Base-by-base conservation (phyloP, 2,797 vertebrate genomes). In the Hydrocynus forskahlii region DNA sequence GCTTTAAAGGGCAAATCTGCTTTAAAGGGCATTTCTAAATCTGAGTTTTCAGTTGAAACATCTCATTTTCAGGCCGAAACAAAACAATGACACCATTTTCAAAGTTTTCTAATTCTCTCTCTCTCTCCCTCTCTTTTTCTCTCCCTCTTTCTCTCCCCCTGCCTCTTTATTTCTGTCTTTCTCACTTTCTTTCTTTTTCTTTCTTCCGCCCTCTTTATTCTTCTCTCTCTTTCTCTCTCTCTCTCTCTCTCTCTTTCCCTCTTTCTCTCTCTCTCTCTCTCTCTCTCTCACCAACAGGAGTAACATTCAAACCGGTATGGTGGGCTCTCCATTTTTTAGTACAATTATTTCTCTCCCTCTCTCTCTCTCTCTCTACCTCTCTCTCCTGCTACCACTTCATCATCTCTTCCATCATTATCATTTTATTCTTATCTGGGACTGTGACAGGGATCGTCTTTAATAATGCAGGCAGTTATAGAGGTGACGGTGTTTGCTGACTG, bases 391-490 rank as follows among this genome's bases (percentile, higher is more conserved):
- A 87, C 86, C 81, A 84, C 82, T 87, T 87, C 72, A 81, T 88
- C 86, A 81, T 88, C 86, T 76, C 82, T 86, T 64, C 78, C 81
- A 87, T 83, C 80, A 81, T 81, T 88, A 87, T 83, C 69, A 82
- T 79, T 87, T 86, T 86, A 87, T 87, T 83, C 81, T 86, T 81
- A 77, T 88, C 78, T 79, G 43, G 5, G 25, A 83, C 78, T 81
- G 82, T 85, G 89, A 88, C 91, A 90, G 85, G 83, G 81, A 88
- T 91, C 87, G 80, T 83, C 86, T 89, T 87, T 92, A 92, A 92
- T 93, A 88, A 91, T 86, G 80, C 77, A 86, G 70, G 69, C 80
- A 76, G 85, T 87, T 81, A 84, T 82, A 89, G 88, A 91, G 87
- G 86, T 89, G 87, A 90, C 83, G 50, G 68, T 86, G 74, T 90